These are phyloP conservation scores for Cartodere bifasciata DNA, from an alignment of 2,888 invertebrate genomes.

Conservation along the genomic window DNA sequence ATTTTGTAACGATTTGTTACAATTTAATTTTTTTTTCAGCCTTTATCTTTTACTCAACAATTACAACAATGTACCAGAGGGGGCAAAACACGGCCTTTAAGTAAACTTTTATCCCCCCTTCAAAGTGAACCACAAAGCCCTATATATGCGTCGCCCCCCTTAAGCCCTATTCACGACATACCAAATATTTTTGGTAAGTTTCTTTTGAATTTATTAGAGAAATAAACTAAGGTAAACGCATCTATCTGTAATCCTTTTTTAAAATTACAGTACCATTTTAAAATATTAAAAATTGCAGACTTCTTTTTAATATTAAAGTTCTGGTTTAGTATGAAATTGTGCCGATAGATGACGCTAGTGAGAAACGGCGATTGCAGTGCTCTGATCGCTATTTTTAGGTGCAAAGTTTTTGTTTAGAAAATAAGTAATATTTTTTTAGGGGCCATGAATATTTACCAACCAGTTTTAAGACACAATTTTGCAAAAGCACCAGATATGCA, in stretches of 20 bases:
- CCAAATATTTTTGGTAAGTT: conserved; percentile 32
- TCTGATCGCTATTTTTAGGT: too few relatives aligned
- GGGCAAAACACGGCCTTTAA: conserved; percentile 49
- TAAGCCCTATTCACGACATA: conserved; percentile 39
- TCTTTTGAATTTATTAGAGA: not conserved
- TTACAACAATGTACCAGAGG: conserved; percentile 72
- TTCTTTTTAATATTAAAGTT: too few relatives aligned
- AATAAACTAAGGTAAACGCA: too few relatives aligned
- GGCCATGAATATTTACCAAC: conserved; percentile 35
- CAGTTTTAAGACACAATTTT: conserved; percentile 34
- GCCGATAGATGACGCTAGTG: too few relatives aligned
- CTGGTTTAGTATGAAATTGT: too few relatives aligned
- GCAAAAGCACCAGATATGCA: conserved; percentile 56
- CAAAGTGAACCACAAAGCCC: conserved; percentile 58
- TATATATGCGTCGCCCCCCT: conserved; percentile 57
- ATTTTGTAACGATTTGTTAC: not conserved
- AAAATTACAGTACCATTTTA: too few relatives aligned
- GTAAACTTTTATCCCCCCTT: conserved; percentile 45
- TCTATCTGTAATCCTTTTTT: too few relatives aligned
- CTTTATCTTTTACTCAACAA: conserved; percentile 86
- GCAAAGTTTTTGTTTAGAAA: too few relatives aligned
- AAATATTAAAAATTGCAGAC: too few relatives aligned
- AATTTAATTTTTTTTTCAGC: conserved; percentile 34
- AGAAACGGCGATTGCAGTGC: too few relatives aligned
- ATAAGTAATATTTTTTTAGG: conserved; percentile 20